Base-by-base conservation (phyloP, 2,797 vertebrate genomes). In the Linurgus olivaceus region DNA sequence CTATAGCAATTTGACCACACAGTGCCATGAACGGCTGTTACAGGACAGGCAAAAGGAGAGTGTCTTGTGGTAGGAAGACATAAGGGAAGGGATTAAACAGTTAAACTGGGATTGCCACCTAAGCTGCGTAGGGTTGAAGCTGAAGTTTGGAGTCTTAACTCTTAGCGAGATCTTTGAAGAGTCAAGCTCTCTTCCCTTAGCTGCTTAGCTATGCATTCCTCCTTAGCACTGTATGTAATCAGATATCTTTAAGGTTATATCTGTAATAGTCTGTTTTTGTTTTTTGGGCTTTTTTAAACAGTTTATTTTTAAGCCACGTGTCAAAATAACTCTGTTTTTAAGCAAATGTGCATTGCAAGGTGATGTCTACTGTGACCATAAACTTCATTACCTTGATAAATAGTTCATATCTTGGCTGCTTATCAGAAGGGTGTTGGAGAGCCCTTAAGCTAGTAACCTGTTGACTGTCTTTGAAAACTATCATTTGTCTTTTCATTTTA, bases 341-440 rank as follows among this genome's bases (percentile, higher is more conserved):
- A 94, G 57, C 35, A 96, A 88, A 83, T 96, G 74, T 89, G 42
- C 76, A 57, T 91, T 91, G 92, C 0, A 2, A 90, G 55, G 54
- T 90, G 90, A 76, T 65, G 44, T 42, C 38, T 94, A 50, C 35
- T 61, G 88, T 88, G 88, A 89, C 86, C 37, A 42, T 74, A 93
- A 95, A 95, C 58, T 77, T 95, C 75, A 81, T 68, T 94, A 40
- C 80, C 50, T 96, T 96, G 91, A 92, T 86, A 74, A 91, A 94
- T 86, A 81, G 57, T 45, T 89, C 16, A 35, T 74, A 28, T 89
- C 45, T 88, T 48, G 25, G 8, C 38, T 96, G 58, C 85, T 93
- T 31, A 15, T 37, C 54, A 82, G 91, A 88, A 78, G 58, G 42
- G 35, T 50, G 31, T 78, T 94, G 77, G 85, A 61, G 26, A 42